These are phyloP conservation scores for Nilaparvata lugens DNA, from an alignment of 1,140 invertebrate species.

Conservation along the genomic window DNA sequence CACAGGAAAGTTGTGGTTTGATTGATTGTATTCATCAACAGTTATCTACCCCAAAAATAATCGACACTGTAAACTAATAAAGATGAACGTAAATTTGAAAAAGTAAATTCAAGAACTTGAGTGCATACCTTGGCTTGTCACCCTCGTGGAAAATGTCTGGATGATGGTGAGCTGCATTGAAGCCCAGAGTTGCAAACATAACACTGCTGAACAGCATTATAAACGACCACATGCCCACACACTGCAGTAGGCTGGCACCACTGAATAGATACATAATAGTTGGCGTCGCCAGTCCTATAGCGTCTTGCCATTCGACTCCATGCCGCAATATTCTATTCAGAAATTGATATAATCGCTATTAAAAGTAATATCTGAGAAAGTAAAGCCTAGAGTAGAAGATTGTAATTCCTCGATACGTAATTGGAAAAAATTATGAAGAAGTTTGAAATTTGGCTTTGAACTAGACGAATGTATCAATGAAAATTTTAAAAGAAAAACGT, in stretches of 20 bases:
- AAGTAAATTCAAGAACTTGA: not conserved
- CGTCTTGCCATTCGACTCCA: conserved; percentile 33
- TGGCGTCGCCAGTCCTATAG: conserved; percentile 43
- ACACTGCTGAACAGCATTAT: conserved; percentile 50
- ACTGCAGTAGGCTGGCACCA: conserved; percentile 30
- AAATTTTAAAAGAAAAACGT: too few relatives aligned
- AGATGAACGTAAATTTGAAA: too few relatives aligned
- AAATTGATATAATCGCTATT: too few relatives aligned
- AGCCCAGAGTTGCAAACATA: conserved; percentile 51
- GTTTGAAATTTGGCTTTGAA: conserved; percentile 50
- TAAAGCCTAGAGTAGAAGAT: too few relatives aligned
- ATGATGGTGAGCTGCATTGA: conserved; percentile 75
- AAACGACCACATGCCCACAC: conserved; percentile 45
- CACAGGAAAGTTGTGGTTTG: too few relatives aligned
- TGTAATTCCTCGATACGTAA: too few relatives aligned
- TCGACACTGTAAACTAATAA: too few relatives aligned
- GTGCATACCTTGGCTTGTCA: conserved; percentile 47
- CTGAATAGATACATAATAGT: conserved; percentile 39
- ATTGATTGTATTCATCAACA: too few relatives aligned
- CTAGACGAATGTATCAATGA: too few relatives aligned
- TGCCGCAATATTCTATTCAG: conserved; percentile 10
- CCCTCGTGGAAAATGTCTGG: conserved; percentile 77
- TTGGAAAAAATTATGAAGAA: not conserved
- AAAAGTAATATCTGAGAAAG: too few relatives aligned
- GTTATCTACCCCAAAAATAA: too few relatives aligned